Evolutionary conservation across 2,888 invertebrate genomes (phyloP), one percentile per base, ranked within the genome.

Genomic region (Callyntrura guangdongensis): DNA sequence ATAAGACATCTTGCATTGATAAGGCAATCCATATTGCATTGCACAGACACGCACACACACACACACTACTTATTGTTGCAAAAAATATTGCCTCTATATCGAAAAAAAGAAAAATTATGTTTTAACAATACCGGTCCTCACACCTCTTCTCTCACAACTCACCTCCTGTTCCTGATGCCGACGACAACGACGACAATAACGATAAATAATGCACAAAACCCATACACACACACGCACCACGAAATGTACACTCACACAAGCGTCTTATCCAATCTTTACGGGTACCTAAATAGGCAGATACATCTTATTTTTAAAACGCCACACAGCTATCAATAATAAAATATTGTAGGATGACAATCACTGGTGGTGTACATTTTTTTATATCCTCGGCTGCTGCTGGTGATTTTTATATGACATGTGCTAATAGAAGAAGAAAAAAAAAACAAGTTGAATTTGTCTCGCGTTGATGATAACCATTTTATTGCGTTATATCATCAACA

Each of bases 131-230:
- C 79, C 79, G 59, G 79, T 81, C 56, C 79, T 79, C 72, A 12
- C 72, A 25, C 45, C 56, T 56, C 36, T 36, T 36, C 56, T 56
- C 36, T 36, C 6, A 36, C 27, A 59, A 56, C 79, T 81, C 59
- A 67, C 64, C 83, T 83, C 83, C 83, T 83, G 83, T 83, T 83
- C 83, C 83, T 83, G 61, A 59, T 25, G 11, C 22, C 6, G 27
- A 14, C 9, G 22, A 25, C 17, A 59, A 27, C 6, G 36, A 36
- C 36, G 27, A 81, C n/a, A 20, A 27, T 20, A 27, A 9, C n/a
- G 12, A 36, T 36, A 69, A 36, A 69, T n/a, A 36, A 64, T 3
- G 9, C 36, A 36, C 36, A 36, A 36, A 36, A 36, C 36, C 53
- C 2, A 3, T 53, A 53, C 36, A 36, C 36, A 36, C 36, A 36